Percentiles rank a stretch among this genome's conserved stretches.
Evolutionary conservation across 2,113 vertebrate genomes (phyloP).

Genomic region (Hydrolagus affinis): DNA sequence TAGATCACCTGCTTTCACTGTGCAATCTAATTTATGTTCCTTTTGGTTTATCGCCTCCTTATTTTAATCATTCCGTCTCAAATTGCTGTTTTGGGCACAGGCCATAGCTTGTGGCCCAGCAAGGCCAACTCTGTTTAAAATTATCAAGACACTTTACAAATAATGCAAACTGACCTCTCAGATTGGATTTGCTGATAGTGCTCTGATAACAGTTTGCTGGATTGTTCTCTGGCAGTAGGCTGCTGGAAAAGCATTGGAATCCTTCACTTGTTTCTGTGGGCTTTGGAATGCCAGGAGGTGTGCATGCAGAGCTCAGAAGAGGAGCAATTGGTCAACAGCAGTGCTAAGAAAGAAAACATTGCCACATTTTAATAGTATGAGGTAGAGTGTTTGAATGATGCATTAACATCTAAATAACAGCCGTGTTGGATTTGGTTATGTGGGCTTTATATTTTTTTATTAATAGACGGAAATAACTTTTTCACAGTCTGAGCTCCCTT

Average conservation of each 20-base stretch:
- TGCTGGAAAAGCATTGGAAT: neutral
- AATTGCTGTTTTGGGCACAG: neutral
- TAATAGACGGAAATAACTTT: neutral
- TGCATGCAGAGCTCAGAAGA: neutral
- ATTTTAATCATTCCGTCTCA: neutral
- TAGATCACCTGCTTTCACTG: conserved; percentile 5
- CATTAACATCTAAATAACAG: neutral
- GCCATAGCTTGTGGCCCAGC: neutral
- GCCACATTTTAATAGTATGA: neutral
- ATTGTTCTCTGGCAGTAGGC: neutral
- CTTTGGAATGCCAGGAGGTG: neutral
- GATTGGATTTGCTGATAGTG: neutral
- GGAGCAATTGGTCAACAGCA: neutral
- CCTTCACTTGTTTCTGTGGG: neutral
- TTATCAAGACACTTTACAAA: conserved; percentile 1
- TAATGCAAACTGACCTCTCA: neutral
- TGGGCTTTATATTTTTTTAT: neutral
- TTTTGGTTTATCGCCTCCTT: neutral
- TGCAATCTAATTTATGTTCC: conserved; percentile 11
- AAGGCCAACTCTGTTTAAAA: neutral
- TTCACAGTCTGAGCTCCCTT: neutral
- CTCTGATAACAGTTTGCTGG: neutral
- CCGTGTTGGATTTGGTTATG: neutral
- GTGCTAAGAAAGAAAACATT: neutral
- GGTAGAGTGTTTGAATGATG: neutral